A percentile compares a stretch with the other conserved stretches of the same genome.
phyloP scores from a whole-genome alignment of 2,113 vertebrate species.

The Aramus guarauna region DNA sequence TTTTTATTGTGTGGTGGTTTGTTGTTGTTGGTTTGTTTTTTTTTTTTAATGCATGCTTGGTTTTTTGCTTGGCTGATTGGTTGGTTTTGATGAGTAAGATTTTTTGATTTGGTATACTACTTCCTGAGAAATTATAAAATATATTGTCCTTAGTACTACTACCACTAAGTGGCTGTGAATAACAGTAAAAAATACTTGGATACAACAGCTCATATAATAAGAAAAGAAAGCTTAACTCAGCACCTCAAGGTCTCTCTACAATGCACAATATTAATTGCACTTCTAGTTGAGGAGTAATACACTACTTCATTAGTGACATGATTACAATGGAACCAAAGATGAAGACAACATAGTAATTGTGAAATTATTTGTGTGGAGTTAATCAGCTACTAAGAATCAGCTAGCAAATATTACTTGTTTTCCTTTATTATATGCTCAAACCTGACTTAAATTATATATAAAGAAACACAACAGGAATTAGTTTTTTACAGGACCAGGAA shows the following conservation, averaged over 20 bases:
- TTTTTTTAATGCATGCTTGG: fast-evolving
- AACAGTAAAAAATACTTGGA: neutral
- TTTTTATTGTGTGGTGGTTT: too few relatives aligned
- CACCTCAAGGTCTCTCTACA: neutral
- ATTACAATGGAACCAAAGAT: neutral
- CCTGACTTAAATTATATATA: neutral
- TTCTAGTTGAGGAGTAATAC: neutral
- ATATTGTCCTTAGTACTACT: too few relatives aligned
- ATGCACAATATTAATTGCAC: neutral
- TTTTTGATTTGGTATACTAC: neutral
- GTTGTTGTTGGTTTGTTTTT: neutral
- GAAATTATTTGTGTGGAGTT: neutral
- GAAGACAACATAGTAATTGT: neutral
- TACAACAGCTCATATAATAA: neutral
- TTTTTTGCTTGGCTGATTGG: neutral
- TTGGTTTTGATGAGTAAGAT: neutral
- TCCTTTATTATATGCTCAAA: neutral
- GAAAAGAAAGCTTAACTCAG: neutral
- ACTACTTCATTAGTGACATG: neutral
- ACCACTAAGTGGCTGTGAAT: too few relatives aligned
- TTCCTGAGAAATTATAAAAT: neutral
- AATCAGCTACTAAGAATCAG: neutral
- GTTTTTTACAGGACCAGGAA: neutral
- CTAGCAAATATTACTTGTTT: neutral
- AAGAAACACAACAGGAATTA: neutral